Base-by-base conservation (phyloP, 1,140 invertebrate species). In the Lysiphlebus fabarum region DNA sequence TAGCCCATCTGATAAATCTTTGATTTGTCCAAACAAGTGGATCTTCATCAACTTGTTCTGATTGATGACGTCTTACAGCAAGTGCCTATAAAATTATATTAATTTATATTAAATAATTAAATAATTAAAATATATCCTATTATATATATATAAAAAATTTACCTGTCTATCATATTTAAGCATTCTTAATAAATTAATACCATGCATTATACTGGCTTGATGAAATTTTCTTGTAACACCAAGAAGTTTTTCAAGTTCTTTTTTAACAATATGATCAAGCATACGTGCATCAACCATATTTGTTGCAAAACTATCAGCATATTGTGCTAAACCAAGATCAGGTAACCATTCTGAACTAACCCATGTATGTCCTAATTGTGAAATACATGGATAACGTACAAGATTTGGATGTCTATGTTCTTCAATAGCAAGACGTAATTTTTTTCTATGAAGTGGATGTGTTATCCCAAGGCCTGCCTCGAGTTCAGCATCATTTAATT, bases 1-100 rank as follows among this genome's bases (percentile, higher is more conserved):
- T 84, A 17, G 92, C 90, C 94, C 93, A 97, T 68, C 90, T 86
- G 60, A 96, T 90, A 70, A 96, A 93, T 70, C 93, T 85, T 68
- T 94, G 89, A 82, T 95, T 96, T 61, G 93, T 96, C 94, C 94
- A 97, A 17, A 96, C 93, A 54, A 97, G 80, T 42, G 93, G 92
- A 82, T 97, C 93, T 14, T 87, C 87, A 71, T 95, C 90, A 43
- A 90, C 86, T 66, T 86, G 87, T 71, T 95, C 92, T 71, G 91
- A 93, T 70, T 93, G 90, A 71, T 91, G 87, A 65, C 93, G 84
- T 65, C 93, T 82, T 59, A 96, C 89, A 17, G 90, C 89, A 56
- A 96, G 80, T 44, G 91, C 89, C 91, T 96, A n/a, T n/a, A n/a
- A n/a, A n/a, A n/a, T n/a, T n/a, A n/a, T n/a, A n/a, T n/a, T 54